Conservation (phyloP, 2,113 vertebrate genomes). For the chimpanzee (Pan troglodytes) region NHGRI_mPanTro3-v2.1_pri NC_072416.2:86799001-86799500, state of each 20-base stretch:
- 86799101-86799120: not conserved
- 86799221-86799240: not conserved
- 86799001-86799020: not conserved
- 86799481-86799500: not conserved
- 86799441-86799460: fast-evolving
- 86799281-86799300: no score
- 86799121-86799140: not conserved
- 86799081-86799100: not conserved
- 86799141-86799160: not conserved
- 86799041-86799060: fast-evolving
- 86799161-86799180: not conserved
- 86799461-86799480: fast-evolving
- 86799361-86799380: not conserved
- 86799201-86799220: not conserved
- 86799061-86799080: no score
- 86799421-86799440: not conserved
- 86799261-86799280: not conserved
- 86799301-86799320: not conserved
- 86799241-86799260: not conserved
- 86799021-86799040: fast-evolving
- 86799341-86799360: no score
- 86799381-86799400: not conserved
- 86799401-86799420: fast-evolving
- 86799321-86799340: no score
- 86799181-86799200: fast-evolving